Conservation (phyloP, 2,797 vertebrate species). For the Myioborus melanocephalus region DNA sequence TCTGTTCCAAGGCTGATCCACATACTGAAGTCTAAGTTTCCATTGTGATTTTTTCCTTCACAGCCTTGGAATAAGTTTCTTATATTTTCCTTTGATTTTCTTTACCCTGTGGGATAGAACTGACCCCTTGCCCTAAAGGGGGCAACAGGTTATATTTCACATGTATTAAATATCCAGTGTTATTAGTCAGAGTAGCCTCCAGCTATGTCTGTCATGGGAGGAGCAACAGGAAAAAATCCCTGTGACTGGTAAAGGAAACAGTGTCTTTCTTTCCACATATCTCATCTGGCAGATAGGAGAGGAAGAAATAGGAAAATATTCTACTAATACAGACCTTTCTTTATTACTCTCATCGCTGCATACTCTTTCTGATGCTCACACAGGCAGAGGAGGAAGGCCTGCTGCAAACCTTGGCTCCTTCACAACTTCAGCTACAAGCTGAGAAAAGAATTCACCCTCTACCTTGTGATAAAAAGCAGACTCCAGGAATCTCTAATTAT, state of each 20-base stretch:
- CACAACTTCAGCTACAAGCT: background rate
- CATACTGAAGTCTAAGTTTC: background rate
- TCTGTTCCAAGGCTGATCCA: background rate
- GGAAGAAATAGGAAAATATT: background rate
- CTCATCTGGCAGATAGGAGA: background rate
- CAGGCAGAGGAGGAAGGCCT: background rate
- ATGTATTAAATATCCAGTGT: background rate
- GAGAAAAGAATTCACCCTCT: constrained; percentile 2
- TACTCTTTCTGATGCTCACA: background rate
- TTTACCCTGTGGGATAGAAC: background rate
- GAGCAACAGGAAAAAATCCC: background rate
- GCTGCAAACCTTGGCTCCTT: background rate
- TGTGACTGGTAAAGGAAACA: background rate
- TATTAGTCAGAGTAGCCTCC: background rate
- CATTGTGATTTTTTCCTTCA: background rate
- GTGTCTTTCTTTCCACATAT: background rate
- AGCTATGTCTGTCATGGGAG: background rate
- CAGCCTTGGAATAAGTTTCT: background rate
- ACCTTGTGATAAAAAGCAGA: background rate
- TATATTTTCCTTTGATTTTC: background rate
- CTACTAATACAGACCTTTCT: background rate
- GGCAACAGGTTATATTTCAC: background rate
- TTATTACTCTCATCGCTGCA: background rate
- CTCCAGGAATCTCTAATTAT: constrained; percentile 26
- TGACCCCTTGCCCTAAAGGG: background rate